These are phyloP conservation scores for Callaeas wilsoni DNA, from an alignment of 2,113 vertebrate species.

Conservation along the genomic window DNA sequence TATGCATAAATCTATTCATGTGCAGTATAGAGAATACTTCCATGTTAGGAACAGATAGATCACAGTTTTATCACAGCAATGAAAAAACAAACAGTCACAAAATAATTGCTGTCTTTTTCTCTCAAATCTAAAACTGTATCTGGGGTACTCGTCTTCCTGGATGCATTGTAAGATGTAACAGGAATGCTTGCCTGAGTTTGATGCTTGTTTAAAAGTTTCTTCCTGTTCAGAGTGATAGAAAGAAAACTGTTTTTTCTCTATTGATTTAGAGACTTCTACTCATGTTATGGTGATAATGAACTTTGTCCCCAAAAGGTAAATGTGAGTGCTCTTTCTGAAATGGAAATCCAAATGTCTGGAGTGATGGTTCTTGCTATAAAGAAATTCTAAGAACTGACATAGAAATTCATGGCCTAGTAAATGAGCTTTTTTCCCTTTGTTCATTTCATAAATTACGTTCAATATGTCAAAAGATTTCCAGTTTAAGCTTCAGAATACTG, in stretches of 20 bases:
- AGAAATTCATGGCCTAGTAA: constrained; percentile 8
- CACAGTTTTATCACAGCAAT: neutral
- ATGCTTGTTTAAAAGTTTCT: neutral
- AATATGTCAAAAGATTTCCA: neutral
- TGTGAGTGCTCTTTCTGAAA: neutral
- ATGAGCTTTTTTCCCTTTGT: neutral
- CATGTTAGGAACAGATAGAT: neutral
- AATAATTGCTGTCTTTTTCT: neutral
- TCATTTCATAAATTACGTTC: neutral
- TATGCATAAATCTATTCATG: neutral
- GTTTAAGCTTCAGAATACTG: neutral
- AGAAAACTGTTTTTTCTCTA: neutral
- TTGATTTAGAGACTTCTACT: neutral
- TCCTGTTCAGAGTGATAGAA: neutral
- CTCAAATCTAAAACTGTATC: neutral
- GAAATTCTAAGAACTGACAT: neutral
- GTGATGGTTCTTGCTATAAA: neutral
- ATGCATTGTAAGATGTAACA: neutral
- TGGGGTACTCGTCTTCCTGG: neutral
- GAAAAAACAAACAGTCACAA: neutral
- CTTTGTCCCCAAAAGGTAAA: neutral
- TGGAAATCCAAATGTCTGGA: neutral
- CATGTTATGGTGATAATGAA: neutral
- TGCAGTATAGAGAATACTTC: neutral
- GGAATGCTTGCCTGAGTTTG: neutral